These are phyloP conservation scores for Indri indri DNA, from an alignment of 2,113 vertebrate species.

Conservation along the genomic window DNA sequence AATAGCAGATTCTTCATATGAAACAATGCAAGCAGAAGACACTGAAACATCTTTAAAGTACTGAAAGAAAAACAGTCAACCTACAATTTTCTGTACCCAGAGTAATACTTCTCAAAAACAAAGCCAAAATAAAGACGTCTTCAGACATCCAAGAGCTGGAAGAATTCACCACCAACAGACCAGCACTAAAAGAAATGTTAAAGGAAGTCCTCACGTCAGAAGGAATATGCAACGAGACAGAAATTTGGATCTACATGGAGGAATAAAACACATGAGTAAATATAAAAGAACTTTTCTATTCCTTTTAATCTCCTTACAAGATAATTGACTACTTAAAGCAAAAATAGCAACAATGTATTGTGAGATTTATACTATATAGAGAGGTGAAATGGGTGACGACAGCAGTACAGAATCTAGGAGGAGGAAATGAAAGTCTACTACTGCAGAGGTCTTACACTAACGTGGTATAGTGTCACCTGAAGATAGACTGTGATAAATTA, in stretches of 20 bases:
- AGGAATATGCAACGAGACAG: background rate
- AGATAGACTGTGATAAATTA: background rate
- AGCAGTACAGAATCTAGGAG: background rate
- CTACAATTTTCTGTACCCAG: background rate
- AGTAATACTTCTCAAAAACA: background rate
- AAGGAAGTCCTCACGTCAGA: background rate
- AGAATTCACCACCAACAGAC: background rate
- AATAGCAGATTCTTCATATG: background rate
- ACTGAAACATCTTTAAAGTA: background rate
- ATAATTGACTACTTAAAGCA: background rate
- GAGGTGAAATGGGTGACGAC: background rate
- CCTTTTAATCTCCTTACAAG: background rate
- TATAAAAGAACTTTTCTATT: background rate
- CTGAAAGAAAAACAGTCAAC: background rate
- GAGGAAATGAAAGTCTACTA: background rate
- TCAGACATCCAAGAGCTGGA: background rate
- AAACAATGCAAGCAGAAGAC: background rate
- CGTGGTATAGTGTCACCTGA: background rate
- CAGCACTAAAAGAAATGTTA: background rate
- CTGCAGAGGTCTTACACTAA: background rate
- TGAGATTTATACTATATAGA: background rate
- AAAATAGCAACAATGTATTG: background rate
- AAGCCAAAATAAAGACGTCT: background rate
- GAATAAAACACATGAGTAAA: background rate
- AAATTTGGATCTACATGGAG: background rate